phyloP scores from a whole-genome alignment of 2,888 invertebrate genomes.

The Alitta virens region DNA sequence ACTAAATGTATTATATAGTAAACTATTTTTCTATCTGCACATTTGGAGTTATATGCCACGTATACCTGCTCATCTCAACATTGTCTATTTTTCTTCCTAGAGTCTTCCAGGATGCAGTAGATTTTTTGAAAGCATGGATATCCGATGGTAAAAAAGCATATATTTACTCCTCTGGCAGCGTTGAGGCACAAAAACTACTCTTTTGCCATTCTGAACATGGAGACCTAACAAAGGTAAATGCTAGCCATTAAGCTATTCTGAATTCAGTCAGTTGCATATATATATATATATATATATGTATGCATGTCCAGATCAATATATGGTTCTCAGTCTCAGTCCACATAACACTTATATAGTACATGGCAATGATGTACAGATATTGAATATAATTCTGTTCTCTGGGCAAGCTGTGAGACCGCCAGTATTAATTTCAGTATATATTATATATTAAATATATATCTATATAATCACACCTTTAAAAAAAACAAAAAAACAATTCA shows the following conservation, averaged over 20 bases:
- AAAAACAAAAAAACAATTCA: too few species aligned
- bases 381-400: too few species aligned
- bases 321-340: neutral
- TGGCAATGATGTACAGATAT: too few species aligned
- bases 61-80: too few species aligned
- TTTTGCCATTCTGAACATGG: conserved; percentile 77
- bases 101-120: conserved; percentile 81
- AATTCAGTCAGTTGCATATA: neutral
- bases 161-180: conserved; percentile 89
- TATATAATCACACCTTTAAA: too few species aligned
- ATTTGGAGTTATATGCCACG: too few species aligned
- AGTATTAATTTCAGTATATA: too few species aligned
- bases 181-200: conserved; percentile 84
- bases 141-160: conserved; percentile 70
- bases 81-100: conserved; percentile 61
- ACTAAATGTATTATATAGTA: too few species aligned
- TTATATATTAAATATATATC: too few species aligned
- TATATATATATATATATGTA: conserved; percentile 5
- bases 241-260: neutral
- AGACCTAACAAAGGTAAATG: conserved; percentile 67
- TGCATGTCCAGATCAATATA: neutral
- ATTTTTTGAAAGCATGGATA: conserved; percentile 72
- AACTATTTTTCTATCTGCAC: too few species aligned
- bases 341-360: too few species aligned
- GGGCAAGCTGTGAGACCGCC: too few species aligned